Evolutionary conservation across 2,797 vertebrate species (phyloP), one percentile per base, ranked within the genome.

Genomic region (Taenioides sp.): DNA sequence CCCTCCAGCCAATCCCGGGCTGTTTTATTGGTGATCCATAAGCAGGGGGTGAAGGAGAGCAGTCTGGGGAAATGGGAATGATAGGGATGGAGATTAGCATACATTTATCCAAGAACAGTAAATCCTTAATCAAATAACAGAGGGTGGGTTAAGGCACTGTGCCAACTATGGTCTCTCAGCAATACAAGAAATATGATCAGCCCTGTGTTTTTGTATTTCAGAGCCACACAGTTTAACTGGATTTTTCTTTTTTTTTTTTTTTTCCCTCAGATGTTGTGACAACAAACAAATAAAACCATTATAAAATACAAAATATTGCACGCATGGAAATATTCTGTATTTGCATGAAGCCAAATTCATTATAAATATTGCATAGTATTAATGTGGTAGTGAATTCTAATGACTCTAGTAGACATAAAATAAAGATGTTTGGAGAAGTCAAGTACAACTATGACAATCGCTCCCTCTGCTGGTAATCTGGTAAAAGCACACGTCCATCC

Each of bases 31-130:
- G 73, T 76, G 75, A 74, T 79, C 76, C 63, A 69, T 67, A 47
- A n/a, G 65, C 80, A 57, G 73, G 76, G 76, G 68, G 25, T 77
- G 65, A 77, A 49, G 37, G 54, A 71, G 65, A 72, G 72, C 73
- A 65, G 75, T 76, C 75, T 86, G 80, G 80, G 64, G 71, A 79
- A 83, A 88, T 70, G 76, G 71, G 73, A 83, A 65, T 4, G 62
- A 83, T 85, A 69, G 69, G 80, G 71, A 67, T 17, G 4, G 80
- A 86, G 84, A 90, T 89, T 85, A 87, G 82, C 72, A 80, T 76
- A 73, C 72, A 79, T 85, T 82, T 66, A 83, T 47, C 5, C 57
- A 74, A 60, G 70, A 85, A 71, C 71, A 79, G 65, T 25, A 73
- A 82, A 84, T 77, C 74, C 78, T 72, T 67, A 7, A 60, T 83